These are phyloP conservation scores for Scaptomyza polygonia DNA, from an alignment of 2,888 invertebrate species.

Conservation along the genomic window DNA sequence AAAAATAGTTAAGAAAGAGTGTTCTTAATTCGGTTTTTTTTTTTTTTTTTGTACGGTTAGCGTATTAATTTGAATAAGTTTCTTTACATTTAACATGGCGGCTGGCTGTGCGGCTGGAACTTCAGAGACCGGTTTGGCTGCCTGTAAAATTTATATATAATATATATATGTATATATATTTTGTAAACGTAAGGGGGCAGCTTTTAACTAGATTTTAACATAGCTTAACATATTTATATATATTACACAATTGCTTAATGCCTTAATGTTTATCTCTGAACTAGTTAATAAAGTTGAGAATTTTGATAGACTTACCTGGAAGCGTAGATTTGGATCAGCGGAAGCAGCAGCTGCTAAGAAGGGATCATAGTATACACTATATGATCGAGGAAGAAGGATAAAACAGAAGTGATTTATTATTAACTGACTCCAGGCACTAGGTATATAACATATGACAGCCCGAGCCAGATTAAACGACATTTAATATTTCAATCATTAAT, in stretches of 20 bases:
- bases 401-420: conserved; percentile 49
- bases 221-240: conserved; percentile 36
- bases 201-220: conserved; percentile 20
- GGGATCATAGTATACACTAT: conserved; percentile 97
- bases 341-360: conserved; percentile 94
- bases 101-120: conserved; percentile 86
- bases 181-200: conserved; percentile 49
- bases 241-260: conserved; percentile 37
- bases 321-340: conserved; percentile 94
- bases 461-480: conserved; percentile 18
- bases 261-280: conserved; percentile 27
- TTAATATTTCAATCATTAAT: background rate
- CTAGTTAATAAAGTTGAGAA: background rate
- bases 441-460: conserved; percentile 19
- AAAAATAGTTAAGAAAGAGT: conserved; percentile 53
- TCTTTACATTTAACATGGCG: conserved; percentile 85
- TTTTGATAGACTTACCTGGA: conserved; percentile 89
- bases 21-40: conserved; percentile 52
- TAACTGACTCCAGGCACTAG: conserved; percentile 22
- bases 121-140: conserved; percentile 89
- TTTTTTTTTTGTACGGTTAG: conserved; percentile 59
- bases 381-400: conserved; percentile 44
- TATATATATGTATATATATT: conserved; percentile 69
- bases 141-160: conserved; percentile 86
- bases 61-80: conserved; percentile 72